A percentile compares a stretch with the other conserved stretches of the same genome.
phyloP scores from a whole-genome alignment of 35 echinoderm and acorn worm species.

The Patiria miniata region DNA sequence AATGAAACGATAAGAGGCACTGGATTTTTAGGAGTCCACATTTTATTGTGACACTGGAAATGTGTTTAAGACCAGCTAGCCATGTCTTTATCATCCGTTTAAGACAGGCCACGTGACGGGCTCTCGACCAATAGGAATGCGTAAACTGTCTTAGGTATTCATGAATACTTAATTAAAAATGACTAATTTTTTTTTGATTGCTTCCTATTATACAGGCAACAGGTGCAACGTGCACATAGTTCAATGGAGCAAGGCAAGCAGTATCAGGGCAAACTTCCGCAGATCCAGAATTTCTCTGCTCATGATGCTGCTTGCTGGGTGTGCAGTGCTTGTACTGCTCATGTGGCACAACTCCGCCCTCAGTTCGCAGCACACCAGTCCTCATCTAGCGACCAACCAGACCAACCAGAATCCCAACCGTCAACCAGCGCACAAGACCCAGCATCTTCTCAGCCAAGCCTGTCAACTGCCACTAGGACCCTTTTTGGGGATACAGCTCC shows the following conservation, averaged over 20 bases:
- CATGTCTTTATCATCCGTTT: too few relatives aligned
- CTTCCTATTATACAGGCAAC: neutral
- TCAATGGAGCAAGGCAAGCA: slow-evolving; percentile 2
- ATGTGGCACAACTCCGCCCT: neutral
- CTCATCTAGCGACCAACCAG: neutral
- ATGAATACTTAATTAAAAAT: too few relatives aligned
- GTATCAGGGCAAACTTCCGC: neutral
- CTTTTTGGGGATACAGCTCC: neutral
- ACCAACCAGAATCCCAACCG: neutral
- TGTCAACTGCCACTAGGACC: neutral
- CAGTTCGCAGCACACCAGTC: neutral
- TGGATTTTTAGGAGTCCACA: too few relatives aligned
- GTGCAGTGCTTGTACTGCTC: neutral
- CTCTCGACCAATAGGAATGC: too few relatives aligned
- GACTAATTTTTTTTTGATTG: neutral
- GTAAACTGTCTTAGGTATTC: too few relatives aligned
- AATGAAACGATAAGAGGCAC: too few relatives aligned
- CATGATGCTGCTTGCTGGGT: slow-evolving; percentile 1
- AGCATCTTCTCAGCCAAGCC: slow-evolving; percentile 4
- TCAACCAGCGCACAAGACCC: neutral
- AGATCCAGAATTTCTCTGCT: neutral
- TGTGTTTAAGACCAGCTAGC: too few relatives aligned
- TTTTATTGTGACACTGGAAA: too few relatives aligned
- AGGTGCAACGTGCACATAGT: neutral
- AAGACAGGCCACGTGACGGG: too few relatives aligned